Percentiles rank a stretch among this genome's conserved stretches.
phyloP scores from a whole-genome alignment of 2,797 vertebrate species.

The Mycteria americana region DNA sequence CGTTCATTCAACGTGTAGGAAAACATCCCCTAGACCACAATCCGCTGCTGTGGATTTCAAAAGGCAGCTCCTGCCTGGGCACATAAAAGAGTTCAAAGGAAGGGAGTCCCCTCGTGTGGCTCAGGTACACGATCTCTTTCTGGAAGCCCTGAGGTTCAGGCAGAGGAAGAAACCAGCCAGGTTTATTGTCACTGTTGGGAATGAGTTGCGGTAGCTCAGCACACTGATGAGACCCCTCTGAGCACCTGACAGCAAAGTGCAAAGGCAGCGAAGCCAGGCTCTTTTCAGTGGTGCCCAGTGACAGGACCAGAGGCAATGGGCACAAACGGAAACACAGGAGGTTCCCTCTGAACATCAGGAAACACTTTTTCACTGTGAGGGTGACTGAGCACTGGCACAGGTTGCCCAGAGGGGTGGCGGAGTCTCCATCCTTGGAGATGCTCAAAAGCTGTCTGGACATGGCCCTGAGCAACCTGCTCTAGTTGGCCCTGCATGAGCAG shows the following conservation, averaged over 20 bases:
- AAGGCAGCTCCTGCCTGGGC: neutral
- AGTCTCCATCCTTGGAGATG: neutral
- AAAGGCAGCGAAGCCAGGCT: neutral
- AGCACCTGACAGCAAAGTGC: neutral
- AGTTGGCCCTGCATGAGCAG: neutral
- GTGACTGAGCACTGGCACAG: neutral
- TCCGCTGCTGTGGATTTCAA: neutral
- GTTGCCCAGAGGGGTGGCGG: neutral
- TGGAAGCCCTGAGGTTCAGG: constrained; percentile 10
- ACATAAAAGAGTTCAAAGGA: neutral
- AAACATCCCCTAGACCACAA: neutral
- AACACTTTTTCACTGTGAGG: neutral
- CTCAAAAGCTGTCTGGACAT: neutral
- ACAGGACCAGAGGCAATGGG: neutral
- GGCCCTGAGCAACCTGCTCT: neutral
- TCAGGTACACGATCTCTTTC: neutral
- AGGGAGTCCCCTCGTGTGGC: neutral
- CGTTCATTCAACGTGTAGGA: neutral
- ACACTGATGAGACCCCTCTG: neutral
- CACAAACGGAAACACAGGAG: neutral
- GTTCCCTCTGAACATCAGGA: neutral
- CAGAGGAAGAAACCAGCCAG: constrained; percentile 35
- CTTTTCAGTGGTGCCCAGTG: neutral
- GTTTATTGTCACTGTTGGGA: constrained; percentile 10
- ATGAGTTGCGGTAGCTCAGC: constrained; percentile 28